A percentile compares a stretch with the other conserved stretches of the same genome.
Evolutionary conservation across 2,113 vertebrate genomes (phyloP).

Genomic region (Hassar affinis): DNA sequence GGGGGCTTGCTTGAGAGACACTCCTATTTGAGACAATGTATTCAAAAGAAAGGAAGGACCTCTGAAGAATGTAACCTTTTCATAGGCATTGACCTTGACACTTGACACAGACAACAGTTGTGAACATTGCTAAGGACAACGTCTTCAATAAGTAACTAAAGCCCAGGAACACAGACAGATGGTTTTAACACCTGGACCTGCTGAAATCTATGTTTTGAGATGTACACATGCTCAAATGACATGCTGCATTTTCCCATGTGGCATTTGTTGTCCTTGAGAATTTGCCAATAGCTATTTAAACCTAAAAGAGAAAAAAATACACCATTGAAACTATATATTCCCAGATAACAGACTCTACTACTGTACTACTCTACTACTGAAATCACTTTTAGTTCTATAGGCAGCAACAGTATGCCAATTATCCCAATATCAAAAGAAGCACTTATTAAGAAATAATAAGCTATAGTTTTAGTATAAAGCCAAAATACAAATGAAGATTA

Average conservation of each 20-base stretch:
- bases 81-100: background rate
- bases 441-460: background rate
- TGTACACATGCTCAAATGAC: background rate
- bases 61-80: background rate
- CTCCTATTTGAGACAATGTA: background rate
- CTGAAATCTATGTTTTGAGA: background rate
- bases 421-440: background rate
- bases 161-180: background rate
- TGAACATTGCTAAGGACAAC: background rate
- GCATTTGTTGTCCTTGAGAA: background rate
- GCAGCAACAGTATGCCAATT: background rate
- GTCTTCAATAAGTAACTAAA: background rate
- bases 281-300: background rate
- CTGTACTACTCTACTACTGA: too few relatives aligned
- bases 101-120: background rate
- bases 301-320: too few relatives aligned
- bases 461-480: background rate
- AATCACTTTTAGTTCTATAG: background rate
- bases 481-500: background rate
- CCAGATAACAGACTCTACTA: too few relatives aligned
- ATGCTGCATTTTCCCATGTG: background rate
- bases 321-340: too few relatives aligned
- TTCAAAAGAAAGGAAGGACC: background rate
- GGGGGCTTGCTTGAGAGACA: background rate
- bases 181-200: background rate